Base-by-base conservation (phyloP, 2,888 invertebrate species). In the Ceramica pisi region DNA sequence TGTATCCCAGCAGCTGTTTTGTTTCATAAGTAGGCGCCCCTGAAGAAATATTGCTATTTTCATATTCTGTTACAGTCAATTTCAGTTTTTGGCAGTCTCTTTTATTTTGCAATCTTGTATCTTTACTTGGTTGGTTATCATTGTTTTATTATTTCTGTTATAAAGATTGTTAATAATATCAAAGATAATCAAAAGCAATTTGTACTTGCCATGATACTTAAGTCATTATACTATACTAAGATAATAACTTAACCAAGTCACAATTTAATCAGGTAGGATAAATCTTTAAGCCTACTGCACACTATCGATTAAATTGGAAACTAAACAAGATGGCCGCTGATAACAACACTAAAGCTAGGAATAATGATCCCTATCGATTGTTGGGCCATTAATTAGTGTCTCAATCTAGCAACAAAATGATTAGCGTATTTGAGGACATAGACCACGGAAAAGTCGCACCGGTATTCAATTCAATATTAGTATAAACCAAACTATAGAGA, bases 381-480 rank as follows among this genome's bases (percentile, higher is more conserved):
- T 59, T 46, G 59, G 44, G n/a, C 21, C 46, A 72, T 67, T 80
- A 46, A 79, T 79, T 80, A 80, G 53, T 80, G 62, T 71, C 65
- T 71, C 57, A 79, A 79, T 71, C 59, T 41, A 64, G 26, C 60
- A 26, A 67, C 31, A 51, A 63, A 63, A 56, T 63, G 2, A 72
- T 80, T 76, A 71, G 57, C 75, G 65, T 79, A 80, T 67, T 68
- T 16, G 7, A 67, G 62, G 2, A 6, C 38, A 57, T 21, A 57
- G 38, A 57, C 14, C 21, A 21, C 14, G 38, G 38, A 38, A 38
- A 14, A 10, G 14, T 1, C n/a, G 21, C 3, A 12, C 12, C 31
- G 26, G 38, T 10, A 38, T 38, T 38, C 9, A 2, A 31, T 31
- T 31, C 31, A 5, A 31, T 31, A 31, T 31, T 31, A 31, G 31